Conservation (phyloP, 1,140 invertebrate genomes). For the Akabosia matsudoensis region DNA sequence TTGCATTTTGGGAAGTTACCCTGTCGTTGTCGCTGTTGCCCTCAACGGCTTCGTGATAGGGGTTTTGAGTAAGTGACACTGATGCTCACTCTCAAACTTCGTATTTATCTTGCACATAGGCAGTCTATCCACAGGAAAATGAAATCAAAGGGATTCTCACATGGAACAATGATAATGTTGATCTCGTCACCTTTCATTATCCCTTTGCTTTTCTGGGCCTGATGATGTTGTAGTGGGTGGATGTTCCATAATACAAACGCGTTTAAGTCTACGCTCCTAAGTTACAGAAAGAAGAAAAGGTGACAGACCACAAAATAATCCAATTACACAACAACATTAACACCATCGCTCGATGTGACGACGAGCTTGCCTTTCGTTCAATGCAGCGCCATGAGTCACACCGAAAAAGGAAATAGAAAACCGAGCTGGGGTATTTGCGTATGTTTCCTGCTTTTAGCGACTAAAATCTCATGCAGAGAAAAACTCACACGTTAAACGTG, state of each 20-base stretch:
- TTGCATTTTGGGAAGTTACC: not conserved
- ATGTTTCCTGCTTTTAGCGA: no score
- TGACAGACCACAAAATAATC: slow-evolving; percentile 23
- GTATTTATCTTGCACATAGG: not conserved
- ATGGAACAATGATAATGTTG: not conserved
- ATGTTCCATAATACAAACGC: no score
- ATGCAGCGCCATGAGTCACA: no score
- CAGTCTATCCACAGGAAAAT: not conserved
- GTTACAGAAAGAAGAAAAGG: not conserved
- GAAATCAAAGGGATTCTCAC: slow-evolving; percentile 2
- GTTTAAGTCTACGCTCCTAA: no score
- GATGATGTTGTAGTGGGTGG: no score
- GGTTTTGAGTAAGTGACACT: not conserved
- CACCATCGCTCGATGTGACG: not conserved
- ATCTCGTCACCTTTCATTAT: not conserved
- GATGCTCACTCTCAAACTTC: not conserved
- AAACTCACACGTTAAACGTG: no score
- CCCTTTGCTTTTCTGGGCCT: no score
- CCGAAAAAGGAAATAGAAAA: not conserved
- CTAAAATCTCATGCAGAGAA: no score
- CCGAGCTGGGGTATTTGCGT: not conserved
- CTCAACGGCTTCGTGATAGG: slow-evolving; percentile 7
- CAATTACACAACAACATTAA: not conserved
- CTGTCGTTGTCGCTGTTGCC: no score
- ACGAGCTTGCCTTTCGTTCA: no score